Percentiles rank a stretch among this genome's conserved stretches.
Evolutionary conservation across 2,113 vertebrate genomes (phyloP).

Genomic region (Bos indicus): DNA sequence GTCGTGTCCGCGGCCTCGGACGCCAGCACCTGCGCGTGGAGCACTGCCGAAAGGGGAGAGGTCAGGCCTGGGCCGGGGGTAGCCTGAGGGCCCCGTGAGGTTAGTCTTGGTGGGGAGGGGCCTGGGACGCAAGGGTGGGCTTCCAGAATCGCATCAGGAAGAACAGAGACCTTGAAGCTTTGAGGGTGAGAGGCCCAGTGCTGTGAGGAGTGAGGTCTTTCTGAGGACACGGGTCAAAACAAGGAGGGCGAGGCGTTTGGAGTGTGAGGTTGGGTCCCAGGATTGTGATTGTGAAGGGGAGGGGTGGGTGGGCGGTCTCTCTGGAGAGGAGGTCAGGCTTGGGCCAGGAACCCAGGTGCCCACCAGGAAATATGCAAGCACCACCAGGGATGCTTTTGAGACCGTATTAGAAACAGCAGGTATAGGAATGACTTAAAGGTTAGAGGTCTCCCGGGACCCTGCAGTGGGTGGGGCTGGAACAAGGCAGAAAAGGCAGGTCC

Average conservation of each 20-base stretch:
- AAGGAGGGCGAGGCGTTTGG: background rate
- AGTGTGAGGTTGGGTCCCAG: background rate
- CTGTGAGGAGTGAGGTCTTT: background rate
- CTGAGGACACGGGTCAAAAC: background rate
- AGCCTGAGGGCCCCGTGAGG: background rate
- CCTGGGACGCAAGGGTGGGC: background rate
- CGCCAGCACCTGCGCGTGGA: slow-evolving; percentile 85
- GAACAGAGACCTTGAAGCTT: background rate
- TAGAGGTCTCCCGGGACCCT: background rate
- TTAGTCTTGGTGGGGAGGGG: background rate
- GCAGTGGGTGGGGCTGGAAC: background rate
- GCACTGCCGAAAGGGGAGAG: background rate
- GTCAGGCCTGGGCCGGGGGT: background rate
- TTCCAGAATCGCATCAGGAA: rapidly evolving
- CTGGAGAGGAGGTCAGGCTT: background rate
- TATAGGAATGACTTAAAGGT: background rate
- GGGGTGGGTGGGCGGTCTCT: background rate
- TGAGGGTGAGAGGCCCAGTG: background rate
- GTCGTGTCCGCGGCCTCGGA: slow-evolving; percentile 83
- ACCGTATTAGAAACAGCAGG: background rate
- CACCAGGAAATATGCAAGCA: background rate
- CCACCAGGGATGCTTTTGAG: background rate
- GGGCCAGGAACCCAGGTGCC: background rate
- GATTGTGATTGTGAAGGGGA: background rate
- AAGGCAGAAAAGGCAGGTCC: background rate